These are phyloP conservation scores for Drosophila austrosaltans DNA, from an alignment of 2,888 invertebrate species.

Conservation along the genomic window DNA sequence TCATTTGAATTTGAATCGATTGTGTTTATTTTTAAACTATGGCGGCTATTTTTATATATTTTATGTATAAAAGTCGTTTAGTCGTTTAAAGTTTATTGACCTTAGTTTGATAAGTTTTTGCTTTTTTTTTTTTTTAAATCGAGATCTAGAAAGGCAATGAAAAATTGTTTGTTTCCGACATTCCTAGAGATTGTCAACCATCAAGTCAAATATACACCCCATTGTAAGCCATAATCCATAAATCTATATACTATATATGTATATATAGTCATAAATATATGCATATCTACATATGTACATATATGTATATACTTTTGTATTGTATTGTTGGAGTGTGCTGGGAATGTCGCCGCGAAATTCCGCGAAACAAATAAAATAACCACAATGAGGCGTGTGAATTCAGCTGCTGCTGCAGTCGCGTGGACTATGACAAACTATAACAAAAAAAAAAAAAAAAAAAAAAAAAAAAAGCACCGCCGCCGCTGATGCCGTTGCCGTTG, in stretches of 20 bases:
- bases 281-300: conserved; percentile 45
- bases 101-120: neutral
- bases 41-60: neutral
- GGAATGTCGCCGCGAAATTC: conserved; percentile 74
- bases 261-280: neutral
- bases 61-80: neutral
- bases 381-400: conserved; percentile 73
- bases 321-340: conserved; percentile 52
- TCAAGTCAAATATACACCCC: neutral
- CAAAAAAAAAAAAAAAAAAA: conserved; percentile 25
- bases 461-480: neutral
- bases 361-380: conserved; percentile 51
- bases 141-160: neutral
- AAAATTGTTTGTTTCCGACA: neutral
- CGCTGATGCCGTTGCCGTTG: too few species aligned
- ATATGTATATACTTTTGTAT: conserved; percentile 16
- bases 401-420: conserved; percentile 73
- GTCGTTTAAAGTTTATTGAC: neutral
- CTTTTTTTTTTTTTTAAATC: neutral
- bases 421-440: conserved; percentile 72
- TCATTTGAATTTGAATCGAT: too few species aligned
- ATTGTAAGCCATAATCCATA: conserved; percentile 8
- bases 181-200: neutral
- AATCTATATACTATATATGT: neutral
- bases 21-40: too few species aligned